Evolutionary conservation across 2,888 invertebrate genomes (phyloP).

Genomic region (Pocota personata): DNA sequence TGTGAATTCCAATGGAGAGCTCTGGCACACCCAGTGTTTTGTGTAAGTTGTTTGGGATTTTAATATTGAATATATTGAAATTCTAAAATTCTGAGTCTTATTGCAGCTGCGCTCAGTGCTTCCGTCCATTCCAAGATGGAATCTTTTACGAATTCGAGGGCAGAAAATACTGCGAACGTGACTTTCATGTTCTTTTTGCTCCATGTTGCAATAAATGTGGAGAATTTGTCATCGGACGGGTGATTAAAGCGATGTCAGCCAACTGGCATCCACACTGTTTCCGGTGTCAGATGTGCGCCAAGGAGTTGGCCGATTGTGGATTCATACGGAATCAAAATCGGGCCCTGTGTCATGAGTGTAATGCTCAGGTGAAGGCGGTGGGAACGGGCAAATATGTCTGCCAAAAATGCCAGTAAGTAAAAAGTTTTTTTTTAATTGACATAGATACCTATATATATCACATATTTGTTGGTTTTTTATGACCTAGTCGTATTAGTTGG

Average conservation of each 20-base stretch:
- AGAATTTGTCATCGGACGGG: constrained; percentile 98
- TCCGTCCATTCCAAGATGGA: constrained; percentile 98
- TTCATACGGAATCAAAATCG: constrained; percentile 95
- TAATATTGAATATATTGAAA: neutral
- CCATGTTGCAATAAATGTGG: constrained; percentile 95
- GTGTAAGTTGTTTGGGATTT: constrained; percentile 94
- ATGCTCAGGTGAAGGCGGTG: constrained; percentile 97
- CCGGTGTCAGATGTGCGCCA: constrained; percentile 96
- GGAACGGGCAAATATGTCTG: constrained; percentile 98
- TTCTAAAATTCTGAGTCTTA: neutral
- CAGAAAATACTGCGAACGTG: constrained; percentile 99
- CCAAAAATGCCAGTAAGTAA: constrained; percentile 97
- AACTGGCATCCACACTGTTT: constrained; percentile 99
- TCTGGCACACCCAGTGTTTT: constrained; percentile 99
- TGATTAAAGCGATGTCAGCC: constrained; percentile 99
- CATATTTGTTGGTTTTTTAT: no score
- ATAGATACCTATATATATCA: no score
- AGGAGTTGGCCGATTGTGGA: constrained; percentile 97
- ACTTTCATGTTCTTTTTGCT: constrained; percentile 98
- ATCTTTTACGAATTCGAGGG: constrained; percentile 99
- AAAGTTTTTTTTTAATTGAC: no score
- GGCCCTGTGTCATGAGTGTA: constrained; percentile 97
- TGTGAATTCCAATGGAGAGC: constrained; percentile 98
- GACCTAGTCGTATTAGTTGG: no score
- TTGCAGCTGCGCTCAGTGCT: constrained; percentile 97